Evolutionary conservation across 53 echinoderm and acorn worm genomes (phyloP).

Genomic region (Crossaster papposus): DNA sequence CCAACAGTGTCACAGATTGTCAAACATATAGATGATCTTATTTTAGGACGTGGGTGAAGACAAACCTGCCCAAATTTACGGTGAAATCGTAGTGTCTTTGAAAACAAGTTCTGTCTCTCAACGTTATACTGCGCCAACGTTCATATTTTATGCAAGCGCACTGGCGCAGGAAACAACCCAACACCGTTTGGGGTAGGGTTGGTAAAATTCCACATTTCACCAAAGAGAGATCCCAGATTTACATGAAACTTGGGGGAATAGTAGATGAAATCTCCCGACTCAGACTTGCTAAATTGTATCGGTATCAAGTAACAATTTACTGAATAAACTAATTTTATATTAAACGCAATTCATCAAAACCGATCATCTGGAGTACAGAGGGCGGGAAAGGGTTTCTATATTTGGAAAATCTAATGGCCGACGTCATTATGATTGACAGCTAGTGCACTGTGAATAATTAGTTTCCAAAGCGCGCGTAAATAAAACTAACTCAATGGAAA

Average conservation of each 20-base stretch:
- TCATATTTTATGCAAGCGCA: conserved; percentile 63
- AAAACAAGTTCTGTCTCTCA: conserved; percentile 39
- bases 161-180: conserved; percentile 16
- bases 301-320: not conserved
- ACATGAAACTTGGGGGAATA: conserved; percentile 1
- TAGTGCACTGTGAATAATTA: not conserved
- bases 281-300: conserved; percentile 11
- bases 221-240: not conserved
- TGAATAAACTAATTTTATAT: conserved; percentile 24
- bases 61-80: conserved; percentile 35
- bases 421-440: conserved; percentile 59
- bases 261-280: conserved; percentile 23
- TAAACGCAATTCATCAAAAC: conserved; percentile 6
- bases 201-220: conserved; percentile 20
- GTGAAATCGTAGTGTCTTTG: conserved; percentile 33
- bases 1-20: conserved; percentile 22
- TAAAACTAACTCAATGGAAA: not conserved
- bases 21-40: conserved; percentile 1
- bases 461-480: not conserved
- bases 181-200: conserved; percentile 57
- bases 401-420: conserved; percentile 15
- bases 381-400: conserved; percentile 51
- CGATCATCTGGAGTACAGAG: conserved; percentile 27
- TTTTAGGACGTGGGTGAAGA: conserved; percentile 14
- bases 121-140: conserved; percentile 46